Evolutionary conservation across 2,888 invertebrate species (phyloP).

Genomic region (Lamproptera curius): DNA sequence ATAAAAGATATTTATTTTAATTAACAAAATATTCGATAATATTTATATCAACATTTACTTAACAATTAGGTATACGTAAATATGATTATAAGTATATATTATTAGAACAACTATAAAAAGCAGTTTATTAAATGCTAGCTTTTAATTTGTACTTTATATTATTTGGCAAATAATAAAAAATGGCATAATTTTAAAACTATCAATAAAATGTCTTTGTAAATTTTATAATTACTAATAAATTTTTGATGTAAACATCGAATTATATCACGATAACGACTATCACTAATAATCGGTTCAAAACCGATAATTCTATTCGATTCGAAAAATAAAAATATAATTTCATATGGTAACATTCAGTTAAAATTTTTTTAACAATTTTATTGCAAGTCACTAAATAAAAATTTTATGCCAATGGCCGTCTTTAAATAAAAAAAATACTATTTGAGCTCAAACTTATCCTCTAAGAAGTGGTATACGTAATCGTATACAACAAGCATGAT

Average conservation of each 20-base stretch:
- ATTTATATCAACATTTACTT: conserved; percentile 6
- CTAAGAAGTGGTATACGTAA: conserved; percentile 87
- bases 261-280: conserved; percentile 12
- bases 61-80: conserved; percentile 4
- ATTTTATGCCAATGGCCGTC: conserved; percentile 9
- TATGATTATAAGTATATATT: not conserved
- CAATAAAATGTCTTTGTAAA: not conserved
- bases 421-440: conserved; percentile 15
- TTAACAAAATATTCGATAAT: conserved; percentile 12
- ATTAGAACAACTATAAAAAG: conserved; percentile 1
- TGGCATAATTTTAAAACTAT: not conserved
- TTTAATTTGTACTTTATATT: conserved; percentile 15
- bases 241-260: conserved; percentile 13
- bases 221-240: conserved; percentile 2
- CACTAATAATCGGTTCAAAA: conserved; percentile 12
- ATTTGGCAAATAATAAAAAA: conserved; percentile 4
- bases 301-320: conserved; percentile 1
- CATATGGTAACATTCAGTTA: conserved; percentile 11
- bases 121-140: conserved; percentile 16
- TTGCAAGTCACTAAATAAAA: conserved; percentile 7
- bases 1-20: too few relatives aligned
- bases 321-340: conserved; percentile 5
- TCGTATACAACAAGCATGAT: conserved; percentile 97
- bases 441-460: conserved; percentile 50
- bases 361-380: conserved; percentile 3